Evolutionary conservation across 2,888 invertebrate genomes (phyloP), one percentile per base, ranked within the genome.

Genomic region (Boloria selene): DNA sequence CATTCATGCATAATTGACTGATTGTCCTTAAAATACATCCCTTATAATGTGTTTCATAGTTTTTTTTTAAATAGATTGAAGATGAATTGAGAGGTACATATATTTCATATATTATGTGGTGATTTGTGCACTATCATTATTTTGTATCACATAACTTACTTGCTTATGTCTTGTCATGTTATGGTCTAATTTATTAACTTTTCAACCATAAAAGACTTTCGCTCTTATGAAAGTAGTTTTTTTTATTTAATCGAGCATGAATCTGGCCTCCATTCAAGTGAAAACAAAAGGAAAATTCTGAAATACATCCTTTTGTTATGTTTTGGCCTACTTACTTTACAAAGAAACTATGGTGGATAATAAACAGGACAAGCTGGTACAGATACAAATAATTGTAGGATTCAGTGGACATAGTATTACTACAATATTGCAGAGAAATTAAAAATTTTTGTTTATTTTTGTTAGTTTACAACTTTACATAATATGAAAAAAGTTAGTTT

Each of bases 251-350:
- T 70, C 64, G 54, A 67, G 61, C 64, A 62, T 38, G 47, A 67
- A 62, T 65, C 65, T 65, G 50, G 50, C 51, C 51, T 54, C 53
- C 42, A 61, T 70, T 67, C 64, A 65, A 65, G 54, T 67, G 59
- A 55, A 60, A 70, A 70, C 69, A 70, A 70, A 65, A 65, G 69
- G 47, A 52, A 59, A 64, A 62, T 55, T 54, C 67, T 67, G 61
- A 70, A 67, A 70, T 67, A 67, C 67, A 70, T 70, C 69, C 69
- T 70, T 70, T 70, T 70, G 69, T 70, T 70, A 55, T 66, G 51
- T 66, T 65, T 59, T 55, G 69, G 64, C 69, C 69, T 67, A 70
- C 64, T 70, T 70, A 70, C 55, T 61, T 55, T 55, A 70, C 67
- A 70, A 70, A 70, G 67, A 62, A 53, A 62, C 51, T 54, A 65